phyloP scores from a whole-genome alignment of 2,797 vertebrate genomes.

The Gymnoscopelus microlampas region DNA sequence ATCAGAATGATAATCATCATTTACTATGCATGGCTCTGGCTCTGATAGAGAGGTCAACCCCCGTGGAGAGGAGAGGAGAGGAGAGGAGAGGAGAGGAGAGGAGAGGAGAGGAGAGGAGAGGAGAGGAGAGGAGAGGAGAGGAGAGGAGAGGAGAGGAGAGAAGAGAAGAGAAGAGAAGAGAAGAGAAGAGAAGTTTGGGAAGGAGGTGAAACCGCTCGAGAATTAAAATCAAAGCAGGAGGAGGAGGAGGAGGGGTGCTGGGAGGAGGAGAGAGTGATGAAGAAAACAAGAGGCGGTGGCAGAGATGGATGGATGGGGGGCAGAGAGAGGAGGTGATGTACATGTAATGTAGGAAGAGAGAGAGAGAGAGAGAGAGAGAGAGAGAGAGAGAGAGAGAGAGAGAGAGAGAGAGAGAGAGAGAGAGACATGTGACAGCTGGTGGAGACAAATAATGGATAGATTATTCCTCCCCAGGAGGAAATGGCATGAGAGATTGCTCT shows the following conservation, averaged over 20 bases:
- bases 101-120: neutral
- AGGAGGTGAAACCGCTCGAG: constrained; percentile 5
- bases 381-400: constrained; percentile 9
- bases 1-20: no score
- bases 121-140: neutral
- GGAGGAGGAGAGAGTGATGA: constrained; percentile 12
- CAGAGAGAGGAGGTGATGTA: constrained; percentile 18
- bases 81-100: neutral
- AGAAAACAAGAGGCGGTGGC: constrained; percentile 8
- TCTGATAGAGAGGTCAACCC: neutral
- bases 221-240: neutral
- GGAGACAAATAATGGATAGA: constrained; percentile 3
- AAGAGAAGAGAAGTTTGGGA: neutral
- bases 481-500: constrained; percentile 15
- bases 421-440: constrained; percentile 29
- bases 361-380: constrained; percentile 4
- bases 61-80: neutral
- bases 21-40: no score
- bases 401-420: neutral
- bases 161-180: neutral
- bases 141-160: neutral
- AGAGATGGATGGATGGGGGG: neutral
- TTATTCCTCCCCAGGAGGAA: neutral
- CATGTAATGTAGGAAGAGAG: neutral
- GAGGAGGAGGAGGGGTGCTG: neutral